Evolutionary conservation across 2,113 vertebrate genomes (phyloP), one percentile per base, ranked within the genome.

Genomic region (Telmatochromis brachygnathus): DNA sequence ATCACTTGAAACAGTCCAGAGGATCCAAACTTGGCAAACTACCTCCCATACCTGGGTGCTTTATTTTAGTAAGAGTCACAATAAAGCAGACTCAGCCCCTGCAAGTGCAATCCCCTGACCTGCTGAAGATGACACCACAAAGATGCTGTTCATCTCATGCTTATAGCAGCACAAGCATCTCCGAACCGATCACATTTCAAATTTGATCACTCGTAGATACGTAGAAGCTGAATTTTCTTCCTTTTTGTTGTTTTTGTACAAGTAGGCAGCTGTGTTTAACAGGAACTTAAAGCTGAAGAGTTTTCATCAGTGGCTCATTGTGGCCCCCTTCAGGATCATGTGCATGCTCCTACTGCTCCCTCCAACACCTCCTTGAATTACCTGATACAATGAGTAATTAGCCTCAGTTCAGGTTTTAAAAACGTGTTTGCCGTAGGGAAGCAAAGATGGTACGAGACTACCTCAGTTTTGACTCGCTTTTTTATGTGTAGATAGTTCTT

Each of bases 51-150:
- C 84, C 49, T 51, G 17, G 62, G 54, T 83, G 53, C 54, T 91
- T 85, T 90, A 79, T 83, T 85, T 85, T 80, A 60, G 81, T 65
- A 30, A 87, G 90, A 90, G 87, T 89, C 79, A 93, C 93, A 94
- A 87, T 86, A 21, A 83, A 84, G 68, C 84, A 51, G 85, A 89
- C 88, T 94, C 87, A 80, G 86, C 83, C 82, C 81, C 83, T 7
- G 55, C 28, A 82, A 39, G 87, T 88, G 89, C 95, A 96, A 96
- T 96, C 92, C 93, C 85, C 93, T 94, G 92, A 95, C 89, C 93
- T 93, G 87, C 90, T 84, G 83, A 93, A 93, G 79, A 91, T 84
- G 91, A 89, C 90, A 90, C 90, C 88, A 91, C 90, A 92, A 49
- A 93, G 92, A 95, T 93, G 84, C 90, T 80, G 92, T 89, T 91